These are phyloP conservation scores for Eulemur macaco DNA, from an alignment of 2,113 vertebrate genomes.

Conservation along the genomic window DNA sequence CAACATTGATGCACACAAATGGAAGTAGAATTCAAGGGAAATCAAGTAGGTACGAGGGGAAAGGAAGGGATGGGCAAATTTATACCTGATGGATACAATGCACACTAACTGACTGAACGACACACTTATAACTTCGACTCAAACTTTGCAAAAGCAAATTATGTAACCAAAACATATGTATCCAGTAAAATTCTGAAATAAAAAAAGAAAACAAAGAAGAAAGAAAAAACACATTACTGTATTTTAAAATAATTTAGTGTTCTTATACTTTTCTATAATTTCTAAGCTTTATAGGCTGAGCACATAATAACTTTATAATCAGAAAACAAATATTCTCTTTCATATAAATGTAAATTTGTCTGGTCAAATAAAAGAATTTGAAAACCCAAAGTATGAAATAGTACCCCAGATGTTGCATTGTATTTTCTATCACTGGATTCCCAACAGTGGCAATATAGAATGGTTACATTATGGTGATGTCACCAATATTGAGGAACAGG, in stretches of 20 bases:
- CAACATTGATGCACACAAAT: too few species aligned
- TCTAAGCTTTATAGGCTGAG: not conserved
- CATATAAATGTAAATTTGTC: not conserved
- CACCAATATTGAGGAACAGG: not conserved
- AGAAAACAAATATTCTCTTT: not conserved
- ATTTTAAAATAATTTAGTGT: not conserved
- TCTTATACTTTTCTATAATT: constrained; percentile 1
- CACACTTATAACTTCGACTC: too few species aligned
- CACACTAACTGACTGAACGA: too few species aligned
- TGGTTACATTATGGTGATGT: not conserved
- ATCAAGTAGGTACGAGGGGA: too few species aligned
- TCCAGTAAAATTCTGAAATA: too few species aligned
- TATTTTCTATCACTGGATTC: not conserved
- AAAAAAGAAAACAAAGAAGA: not conserved
- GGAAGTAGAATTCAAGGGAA: too few species aligned
- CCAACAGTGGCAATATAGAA: not conserved
- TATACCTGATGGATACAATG: too few species aligned
- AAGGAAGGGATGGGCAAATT: too few species aligned
- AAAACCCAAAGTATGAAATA: not conserved
- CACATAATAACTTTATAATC: not conserved
- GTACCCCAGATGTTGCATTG: not conserved
- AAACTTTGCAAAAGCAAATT: too few species aligned
- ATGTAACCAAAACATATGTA: too few species aligned
- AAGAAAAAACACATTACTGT: not conserved
- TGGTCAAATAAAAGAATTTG: not conserved